phyloP scores from a whole-genome alignment of 2,888 invertebrate genomes.

The Petrophora chlorosata region DNA sequence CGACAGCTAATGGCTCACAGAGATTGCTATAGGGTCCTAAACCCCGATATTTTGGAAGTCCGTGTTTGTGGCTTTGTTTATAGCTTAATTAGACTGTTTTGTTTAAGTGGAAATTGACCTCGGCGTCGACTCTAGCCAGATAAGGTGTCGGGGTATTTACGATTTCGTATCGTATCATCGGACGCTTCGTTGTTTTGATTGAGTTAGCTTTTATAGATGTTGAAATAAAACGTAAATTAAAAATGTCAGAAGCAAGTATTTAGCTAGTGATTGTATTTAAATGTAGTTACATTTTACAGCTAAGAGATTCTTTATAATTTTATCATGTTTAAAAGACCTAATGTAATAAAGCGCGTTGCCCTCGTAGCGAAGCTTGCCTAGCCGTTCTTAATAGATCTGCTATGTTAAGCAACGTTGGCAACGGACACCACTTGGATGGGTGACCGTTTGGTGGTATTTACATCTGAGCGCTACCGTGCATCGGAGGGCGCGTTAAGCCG shows the following conservation, averaged over 20 bases:
- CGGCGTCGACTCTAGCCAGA: slow-evolving; percentile 72
- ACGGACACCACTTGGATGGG: no score
- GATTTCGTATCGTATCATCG: slow-evolving; percentile 61
- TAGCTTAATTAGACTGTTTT: slow-evolving; percentile 83
- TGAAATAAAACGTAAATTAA: slow-evolving; percentile 11
- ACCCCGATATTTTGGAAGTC: slow-evolving; percentile 68
- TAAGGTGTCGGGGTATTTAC: slow-evolving; percentile 82
- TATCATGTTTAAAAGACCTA: no score
- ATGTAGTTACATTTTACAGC: no score
- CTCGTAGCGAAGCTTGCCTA: no score
- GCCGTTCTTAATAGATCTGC: no score
- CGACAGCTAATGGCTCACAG: slow-evolving; percentile 77
- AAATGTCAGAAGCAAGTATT: not conserved
- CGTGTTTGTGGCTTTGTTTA: slow-evolving; percentile 82
- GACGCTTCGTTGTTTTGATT: slow-evolving; percentile 64
- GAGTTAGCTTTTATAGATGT: slow-evolving; percentile 46
- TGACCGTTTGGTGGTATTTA: no score
- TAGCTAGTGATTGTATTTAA: not conserved
- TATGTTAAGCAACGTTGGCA: no score
- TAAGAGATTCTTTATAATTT: no score
- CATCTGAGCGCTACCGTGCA: no score
- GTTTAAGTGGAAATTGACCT: slow-evolving; percentile 73
- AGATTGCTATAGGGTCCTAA: slow-evolving; percentile 69
- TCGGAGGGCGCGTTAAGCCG: no score
- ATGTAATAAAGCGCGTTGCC: no score